Base-by-base conservation (phyloP, 2,113 vertebrate genomes). In the rabbit (Oryctolagus cuniculus) region DNA sequence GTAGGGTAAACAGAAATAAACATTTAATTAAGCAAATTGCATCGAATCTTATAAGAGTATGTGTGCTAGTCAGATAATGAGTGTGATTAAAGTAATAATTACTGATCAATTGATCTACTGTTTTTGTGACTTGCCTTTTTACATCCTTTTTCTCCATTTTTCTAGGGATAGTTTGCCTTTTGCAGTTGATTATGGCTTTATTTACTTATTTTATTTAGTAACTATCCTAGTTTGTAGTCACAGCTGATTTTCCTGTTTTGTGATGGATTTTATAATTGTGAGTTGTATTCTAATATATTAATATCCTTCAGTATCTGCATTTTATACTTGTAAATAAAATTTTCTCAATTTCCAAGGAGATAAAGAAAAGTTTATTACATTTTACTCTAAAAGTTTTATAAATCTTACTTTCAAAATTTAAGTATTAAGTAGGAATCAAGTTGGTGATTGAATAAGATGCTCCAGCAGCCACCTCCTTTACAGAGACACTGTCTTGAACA, bases 71-170 rank as follows among this genome's bases (percentile, higher is more conserved):
- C 78, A 85, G 9, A 29, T 82, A 53, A 87, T 11, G 1, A 17
- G 10, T 15, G 36, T 15, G 17, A 90, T 49, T 74, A 92, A 79
- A 19, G 0, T 15, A 83, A 82, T 83, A 12, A 17, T 73, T 90
- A 34, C 49, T 79, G 64, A 73, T 10, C 21, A 44, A 58, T 17
- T 72, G 34, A 17, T 89, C 36, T 63, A 72, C n/a, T 80, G 8
- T 29, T 78, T 79, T 77, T 90, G 36, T 79, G 51, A 94, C 94
- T 79, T 90, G 19, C 8, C 11, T 87, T n/a, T 55, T 80, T 27
- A 73, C 34, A 78, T 29, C n/a, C 44, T 44, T 27, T 93, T 75
- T 82, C 2, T 13, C 29, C 58, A 88, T 10, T 90, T 94, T 92
- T 44, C 6, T 85, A 36, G 21, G n/a, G 55, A 44, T 10, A 61